Base-by-base conservation (phyloP, 2,888 invertebrate genomes). In the Microdon myrmicae region DNA sequence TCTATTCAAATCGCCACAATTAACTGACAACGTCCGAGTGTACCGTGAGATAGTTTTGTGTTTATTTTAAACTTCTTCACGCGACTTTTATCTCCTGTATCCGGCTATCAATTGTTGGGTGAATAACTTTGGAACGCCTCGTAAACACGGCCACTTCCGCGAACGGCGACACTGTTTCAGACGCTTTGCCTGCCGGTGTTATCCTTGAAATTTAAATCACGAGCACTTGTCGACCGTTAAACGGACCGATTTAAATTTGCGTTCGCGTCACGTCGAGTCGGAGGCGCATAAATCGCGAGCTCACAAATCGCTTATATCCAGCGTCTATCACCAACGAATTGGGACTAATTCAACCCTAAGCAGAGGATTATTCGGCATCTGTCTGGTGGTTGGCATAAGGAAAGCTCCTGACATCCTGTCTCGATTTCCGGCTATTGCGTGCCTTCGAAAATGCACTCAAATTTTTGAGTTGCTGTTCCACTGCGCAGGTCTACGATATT, bases 281-380 rank as follows among this genome's bases (percentile, higher is more conserved):
- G 32, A 43, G 41, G 37, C 43, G 35, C 51, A 56, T 51, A 58
- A 38, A 47, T 47, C 45, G 43, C 58, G 51, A 58, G 45, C 43
- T 47, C 43, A 47, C 37, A 43, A 58, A 53, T 58, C 47, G n/a
- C 64, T 56, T 58, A 58, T 64, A 64, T 64, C 64, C 64, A 58
- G 51, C 51, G 47, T 58, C 58, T 58, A 64, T 51, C 64, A 64
- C 64, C 51, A 47, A 64, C 64, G 64, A 58, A 35, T 64, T 58
- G 56, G 56, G 64, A 64, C 64, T 64, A 64, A 64, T 64, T 64
- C 58, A 47, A 58, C 64, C 58, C 51, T 58, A 51, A 64, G 64
- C 58, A 58, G 64, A 47, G 64, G 64, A 64, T 64, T 64, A 64
- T 64, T 64, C 64, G 51, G 47, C 58, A 58, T 58, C 41, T 47